Percentiles rank a stretch among this genome's conserved stretches.
These are phyloP conservation scores for Diplazon laetatorius DNA, from an alignment of 2,888 invertebrate genomes.

Conservation along the genomic window DNA sequence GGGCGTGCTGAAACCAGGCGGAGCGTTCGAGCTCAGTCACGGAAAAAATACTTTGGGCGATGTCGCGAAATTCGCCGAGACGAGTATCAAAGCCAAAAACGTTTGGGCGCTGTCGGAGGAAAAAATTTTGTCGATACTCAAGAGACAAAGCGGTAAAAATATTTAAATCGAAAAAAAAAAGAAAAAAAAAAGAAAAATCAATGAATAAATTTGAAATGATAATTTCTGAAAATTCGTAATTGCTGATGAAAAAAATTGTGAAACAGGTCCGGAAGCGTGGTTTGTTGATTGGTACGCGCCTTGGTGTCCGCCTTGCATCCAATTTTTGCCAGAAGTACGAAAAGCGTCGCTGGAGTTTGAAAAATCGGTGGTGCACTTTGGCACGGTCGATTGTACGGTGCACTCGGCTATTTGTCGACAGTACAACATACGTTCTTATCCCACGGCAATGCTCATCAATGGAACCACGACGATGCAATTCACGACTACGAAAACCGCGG, in stretches of 20 bases:
- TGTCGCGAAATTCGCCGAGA: constrained; percentile 86
- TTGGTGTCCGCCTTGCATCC: constrained; percentile 91
- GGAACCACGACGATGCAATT: constrained; percentile 84
- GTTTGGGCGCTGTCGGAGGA: constrained; percentile 86
- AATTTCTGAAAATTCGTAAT: neutral
- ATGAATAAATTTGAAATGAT: too few species aligned
- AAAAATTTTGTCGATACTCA: constrained; percentile 85
- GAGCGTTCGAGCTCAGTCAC: constrained; percentile 89
- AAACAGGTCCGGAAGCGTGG: constrained; percentile 82
- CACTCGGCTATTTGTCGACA: constrained; percentile 85
- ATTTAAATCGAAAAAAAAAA: neutral
- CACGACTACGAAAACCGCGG: constrained; percentile 85
- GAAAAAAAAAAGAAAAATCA: neutral
- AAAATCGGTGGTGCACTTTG: constrained; percentile 84
- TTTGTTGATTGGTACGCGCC: constrained; percentile 91
- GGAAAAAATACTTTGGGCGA: constrained; percentile 85
- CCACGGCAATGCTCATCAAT: constrained; percentile 88
- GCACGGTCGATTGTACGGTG: constrained; percentile 88
- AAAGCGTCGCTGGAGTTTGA: constrained; percentile 85
- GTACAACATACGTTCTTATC: constrained; percentile 87
- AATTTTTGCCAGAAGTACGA: constrained; percentile 87
- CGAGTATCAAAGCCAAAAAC: constrained; percentile 84
- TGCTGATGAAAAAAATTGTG: constrained; percentile 54
- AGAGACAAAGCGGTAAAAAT: constrained; percentile 71
- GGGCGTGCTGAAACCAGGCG: constrained; percentile 89